Evolutionary conservation across 2,113 vertebrate genomes (phyloP).

Genomic region (Callipepla californica): DNA sequence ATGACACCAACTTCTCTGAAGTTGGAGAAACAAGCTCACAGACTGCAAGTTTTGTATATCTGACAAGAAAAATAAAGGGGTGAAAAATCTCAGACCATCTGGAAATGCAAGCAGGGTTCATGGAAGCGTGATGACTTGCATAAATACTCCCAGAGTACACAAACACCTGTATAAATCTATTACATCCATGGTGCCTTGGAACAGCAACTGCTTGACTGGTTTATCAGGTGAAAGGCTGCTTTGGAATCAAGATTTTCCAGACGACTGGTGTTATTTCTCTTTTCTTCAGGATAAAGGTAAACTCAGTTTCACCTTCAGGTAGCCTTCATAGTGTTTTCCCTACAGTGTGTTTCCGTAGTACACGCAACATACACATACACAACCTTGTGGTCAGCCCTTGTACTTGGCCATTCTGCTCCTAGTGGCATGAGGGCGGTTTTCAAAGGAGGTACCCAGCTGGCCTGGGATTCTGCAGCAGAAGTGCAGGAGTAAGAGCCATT

Average conservation of each 20-base stretch:
- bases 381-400: neutral
- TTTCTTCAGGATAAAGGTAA: neutral
- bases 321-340: neutral
- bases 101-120: neutral
- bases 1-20: neutral
- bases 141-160: neutral
- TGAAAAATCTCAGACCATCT: neutral
- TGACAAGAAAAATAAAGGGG: neutral
- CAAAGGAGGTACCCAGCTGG: neutral
- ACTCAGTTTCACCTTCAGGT: neutral
- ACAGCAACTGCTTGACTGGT: neutral
- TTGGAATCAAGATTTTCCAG: neutral
- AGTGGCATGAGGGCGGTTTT: neutral
- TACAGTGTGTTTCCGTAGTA: accelerated
- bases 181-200: neutral
- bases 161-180: neutral
- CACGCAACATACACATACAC: neutral
- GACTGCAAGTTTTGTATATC: neutral
- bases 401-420: neutral
- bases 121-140: neutral
- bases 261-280: accelerated
- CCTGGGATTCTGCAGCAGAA: neutral
- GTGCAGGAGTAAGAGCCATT: neutral
- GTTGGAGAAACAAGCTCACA: neutral
- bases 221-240: neutral